These are phyloP conservation scores for Fopius arisanus DNA, from an alignment of 1,140 invertebrate genomes.

Conservation along the genomic window DNA sequence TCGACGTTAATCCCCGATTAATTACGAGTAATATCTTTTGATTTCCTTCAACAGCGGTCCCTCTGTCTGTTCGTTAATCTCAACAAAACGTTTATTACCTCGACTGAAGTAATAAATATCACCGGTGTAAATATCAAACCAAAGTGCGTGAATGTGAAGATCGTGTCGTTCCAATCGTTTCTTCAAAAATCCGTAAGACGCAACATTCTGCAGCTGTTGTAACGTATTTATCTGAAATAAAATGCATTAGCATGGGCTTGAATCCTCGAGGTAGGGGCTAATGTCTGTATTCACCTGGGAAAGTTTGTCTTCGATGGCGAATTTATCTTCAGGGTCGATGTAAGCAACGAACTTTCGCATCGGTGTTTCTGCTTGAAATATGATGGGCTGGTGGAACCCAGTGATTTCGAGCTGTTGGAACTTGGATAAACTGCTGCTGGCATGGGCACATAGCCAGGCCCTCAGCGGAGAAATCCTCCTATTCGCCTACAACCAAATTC, in stretches of 20 bases:
- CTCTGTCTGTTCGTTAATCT: slow-evolving; percentile 84
- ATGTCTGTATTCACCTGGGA: slow-evolving; percentile 75
- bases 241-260: neutral
- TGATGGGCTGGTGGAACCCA: slow-evolving; percentile 77
- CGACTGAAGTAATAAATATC: slow-evolving; percentile 94
- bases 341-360: slow-evolving; percentile 89
- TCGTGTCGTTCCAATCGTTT: slow-evolving; percentile 81
- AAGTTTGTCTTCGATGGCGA: slow-evolving; percentile 88
- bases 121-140: slow-evolving; percentile 97
- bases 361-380: slow-evolving; percentile 87
- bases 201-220: slow-evolving; percentile 93
- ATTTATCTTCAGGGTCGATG: slow-evolving; percentile 93
- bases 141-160: slow-evolving; percentile 90
- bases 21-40: slow-evolving; percentile 78
- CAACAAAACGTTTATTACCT: slow-evolving; percentile 81
- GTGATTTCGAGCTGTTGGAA: slow-evolving; percentile 78
- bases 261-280: neutral
- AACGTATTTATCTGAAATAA: slow-evolving; percentile 83
- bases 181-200: slow-evolving; percentile 92
- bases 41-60: slow-evolving; percentile 79
- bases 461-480: slow-evolving; percentile 85
- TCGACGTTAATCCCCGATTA: neutral
- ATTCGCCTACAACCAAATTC: no score
- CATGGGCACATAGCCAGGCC: slow-evolving; percentile 92
- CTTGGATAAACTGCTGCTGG: slow-evolving; percentile 80